phyloP scores from a whole-genome alignment of 2,888 invertebrate genomes.

The Carcina quercana region DNA sequence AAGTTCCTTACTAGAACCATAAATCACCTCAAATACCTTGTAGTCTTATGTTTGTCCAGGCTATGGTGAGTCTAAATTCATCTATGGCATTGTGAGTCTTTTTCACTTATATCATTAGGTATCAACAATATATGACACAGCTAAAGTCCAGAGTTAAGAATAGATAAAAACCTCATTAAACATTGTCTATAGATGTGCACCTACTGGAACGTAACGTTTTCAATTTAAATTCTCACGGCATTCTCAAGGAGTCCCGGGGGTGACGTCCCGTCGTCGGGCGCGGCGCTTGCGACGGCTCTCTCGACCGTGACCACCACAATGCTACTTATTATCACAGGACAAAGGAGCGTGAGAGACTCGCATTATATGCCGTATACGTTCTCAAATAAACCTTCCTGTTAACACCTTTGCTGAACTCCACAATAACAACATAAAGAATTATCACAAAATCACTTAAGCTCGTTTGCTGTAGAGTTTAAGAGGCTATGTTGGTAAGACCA shows the following conservation, averaged over 20 bases:
- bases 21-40: too few species aligned
- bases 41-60: too few species aligned
- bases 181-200: too few species aligned
- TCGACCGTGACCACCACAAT: slow-evolving; percentile 59
- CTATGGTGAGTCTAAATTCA: too few species aligned
- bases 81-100: too few species aligned
- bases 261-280: slow-evolving; percentile 44
- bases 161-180: too few species aligned
- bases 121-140: too few species aligned
- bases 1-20: too few species aligned
- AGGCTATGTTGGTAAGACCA: too few species aligned
- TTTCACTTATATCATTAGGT: too few species aligned
- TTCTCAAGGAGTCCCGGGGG: slow-evolving; percentile 45
- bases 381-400: slow-evolving; percentile 7
- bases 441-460: slow-evolving; percentile 20
- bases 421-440: not conserved
- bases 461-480: slow-evolving; percentile 17
- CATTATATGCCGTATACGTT: slow-evolving; percentile 32
- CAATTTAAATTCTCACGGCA: slow-evolving; percentile 62
- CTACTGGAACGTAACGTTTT: slow-evolving; percentile 46
- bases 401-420: slow-evolving; percentile 4
- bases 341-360: slow-evolving; percentile 54
- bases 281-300: slow-evolving; percentile 36
- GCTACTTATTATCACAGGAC: slow-evolving; percentile 52
- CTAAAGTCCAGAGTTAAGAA: too few species aligned